Evolutionary conservation across 2,888 invertebrate species (phyloP).

Genomic region (Dasypolia templi): DNA sequence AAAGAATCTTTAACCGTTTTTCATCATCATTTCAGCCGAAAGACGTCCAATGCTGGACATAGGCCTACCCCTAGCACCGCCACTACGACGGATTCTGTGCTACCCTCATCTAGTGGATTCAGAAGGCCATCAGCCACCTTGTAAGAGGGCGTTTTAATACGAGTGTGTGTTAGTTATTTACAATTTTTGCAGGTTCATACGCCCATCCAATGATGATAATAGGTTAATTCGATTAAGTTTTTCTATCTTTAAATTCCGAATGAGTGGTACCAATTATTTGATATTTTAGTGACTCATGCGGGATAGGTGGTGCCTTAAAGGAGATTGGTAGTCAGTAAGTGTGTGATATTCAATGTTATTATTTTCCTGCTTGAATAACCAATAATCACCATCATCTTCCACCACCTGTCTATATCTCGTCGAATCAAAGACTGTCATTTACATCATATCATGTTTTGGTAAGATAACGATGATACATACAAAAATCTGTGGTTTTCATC

Average conservation of each 20-base stretch:
- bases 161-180: not conserved
- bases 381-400: not conserved
- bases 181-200: no score
- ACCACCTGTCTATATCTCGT: not conserved
- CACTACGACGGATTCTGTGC: not conserved
- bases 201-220: not conserved
- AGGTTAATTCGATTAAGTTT: not conserved
- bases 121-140: not conserved
- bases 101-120: not conserved
- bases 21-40: not conserved
- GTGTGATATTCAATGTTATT: not conserved
- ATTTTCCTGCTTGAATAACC: not conserved
- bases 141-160: not conserved
- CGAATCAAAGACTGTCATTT: not conserved
- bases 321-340: not conserved
- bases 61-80: not conserved
- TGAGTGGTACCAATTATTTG: not conserved
- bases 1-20: no score
- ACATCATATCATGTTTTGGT: conserved; percentile 1
- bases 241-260: not conserved
- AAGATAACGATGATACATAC: not conserved
- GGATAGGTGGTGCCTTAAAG: not conserved
- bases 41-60: not conserved
- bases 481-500: not conserved
- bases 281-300: not conserved